phyloP scores from a whole-genome alignment of 2,113 vertebrate genomes.

The Empidonax alnorum region DNA sequence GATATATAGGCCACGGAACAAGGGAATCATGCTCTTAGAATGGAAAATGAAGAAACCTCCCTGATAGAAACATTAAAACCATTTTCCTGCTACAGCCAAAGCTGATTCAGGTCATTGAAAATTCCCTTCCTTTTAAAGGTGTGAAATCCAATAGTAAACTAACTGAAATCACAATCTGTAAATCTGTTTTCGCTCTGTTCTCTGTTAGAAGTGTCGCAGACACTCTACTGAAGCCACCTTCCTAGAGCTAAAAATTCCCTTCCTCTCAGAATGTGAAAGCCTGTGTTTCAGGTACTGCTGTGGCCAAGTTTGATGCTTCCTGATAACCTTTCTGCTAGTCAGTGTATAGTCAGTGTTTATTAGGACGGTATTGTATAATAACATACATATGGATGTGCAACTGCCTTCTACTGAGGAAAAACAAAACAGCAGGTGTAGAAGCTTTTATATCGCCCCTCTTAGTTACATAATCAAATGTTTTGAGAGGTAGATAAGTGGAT shows the following conservation, averaged over 20 bases:
- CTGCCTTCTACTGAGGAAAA: background rate
- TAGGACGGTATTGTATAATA: background rate
- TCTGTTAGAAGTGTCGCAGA: background rate
- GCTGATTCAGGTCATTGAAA: background rate
- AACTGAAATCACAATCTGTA: background rate
- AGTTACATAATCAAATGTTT: background rate
- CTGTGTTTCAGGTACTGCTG: background rate
- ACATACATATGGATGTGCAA: background rate
- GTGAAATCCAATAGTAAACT: background rate
- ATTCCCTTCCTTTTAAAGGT: background rate
- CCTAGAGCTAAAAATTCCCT: background rate
- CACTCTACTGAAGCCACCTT: background rate
- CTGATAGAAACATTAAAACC: background rate
- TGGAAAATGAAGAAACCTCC: background rate
- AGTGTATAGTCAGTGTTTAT: background rate
- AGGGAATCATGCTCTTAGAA: background rate
- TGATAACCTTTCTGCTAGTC: background rate
- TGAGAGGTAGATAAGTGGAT: background rate
- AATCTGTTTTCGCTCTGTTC: background rate
- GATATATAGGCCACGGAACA: conserved; percentile 2
- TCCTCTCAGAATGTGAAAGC: background rate
- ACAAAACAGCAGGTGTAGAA: accelerated
- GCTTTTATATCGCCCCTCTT: background rate
- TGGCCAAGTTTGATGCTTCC: background rate
- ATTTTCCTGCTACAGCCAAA: background rate